These are phyloP conservation scores for Typhlichthys subterraneus DNA, from an alignment of 2,797 vertebrate genomes.

Conservation along the genomic window DNA sequence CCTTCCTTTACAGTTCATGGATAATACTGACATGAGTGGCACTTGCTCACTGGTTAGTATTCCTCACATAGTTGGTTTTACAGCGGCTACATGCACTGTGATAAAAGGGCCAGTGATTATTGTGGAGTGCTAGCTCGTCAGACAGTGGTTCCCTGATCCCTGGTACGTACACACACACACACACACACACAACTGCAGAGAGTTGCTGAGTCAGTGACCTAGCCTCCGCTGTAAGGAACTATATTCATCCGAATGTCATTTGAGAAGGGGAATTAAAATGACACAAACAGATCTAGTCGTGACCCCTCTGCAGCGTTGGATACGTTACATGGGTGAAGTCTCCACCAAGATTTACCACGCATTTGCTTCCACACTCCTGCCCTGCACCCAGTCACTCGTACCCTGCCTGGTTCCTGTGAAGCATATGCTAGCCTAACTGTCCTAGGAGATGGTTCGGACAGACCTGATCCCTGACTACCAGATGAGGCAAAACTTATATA, in stretches of 20 bases:
- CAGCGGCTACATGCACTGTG: conserved; percentile 42
- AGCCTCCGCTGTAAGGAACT: conserved; percentile 9
- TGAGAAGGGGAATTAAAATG: too few species aligned
- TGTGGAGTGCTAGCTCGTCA: conserved; percentile 3
- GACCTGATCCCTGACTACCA: neutral
- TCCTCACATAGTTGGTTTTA: conserved; percentile 28
- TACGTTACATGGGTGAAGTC: too few species aligned
- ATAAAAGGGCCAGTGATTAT: neutral
- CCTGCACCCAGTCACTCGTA: conserved; percentile 21
- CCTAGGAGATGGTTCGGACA: conserved; percentile 6
- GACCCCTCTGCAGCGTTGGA: too few species aligned
- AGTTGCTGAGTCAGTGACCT: conserved; percentile 24
- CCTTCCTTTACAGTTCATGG: too few species aligned
- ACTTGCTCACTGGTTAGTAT: neutral
- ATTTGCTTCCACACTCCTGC: neutral
- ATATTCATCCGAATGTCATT: too few species aligned
- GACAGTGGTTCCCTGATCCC: conserved; percentile 36
- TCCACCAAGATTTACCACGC: too few species aligned
- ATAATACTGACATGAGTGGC: neutral
- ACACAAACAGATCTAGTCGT: too few species aligned
- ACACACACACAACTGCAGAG: conserved; percentile 6
- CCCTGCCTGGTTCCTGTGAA: conserved; percentile 7
- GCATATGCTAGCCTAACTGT: conserved; percentile 8
- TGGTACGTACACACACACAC: conserved; percentile 33
- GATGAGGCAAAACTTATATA: conserved; percentile 3